These are phyloP conservation scores for Hedya salicella DNA, from an alignment of 2,888 invertebrate species.

Conservation along the genomic window DNA sequence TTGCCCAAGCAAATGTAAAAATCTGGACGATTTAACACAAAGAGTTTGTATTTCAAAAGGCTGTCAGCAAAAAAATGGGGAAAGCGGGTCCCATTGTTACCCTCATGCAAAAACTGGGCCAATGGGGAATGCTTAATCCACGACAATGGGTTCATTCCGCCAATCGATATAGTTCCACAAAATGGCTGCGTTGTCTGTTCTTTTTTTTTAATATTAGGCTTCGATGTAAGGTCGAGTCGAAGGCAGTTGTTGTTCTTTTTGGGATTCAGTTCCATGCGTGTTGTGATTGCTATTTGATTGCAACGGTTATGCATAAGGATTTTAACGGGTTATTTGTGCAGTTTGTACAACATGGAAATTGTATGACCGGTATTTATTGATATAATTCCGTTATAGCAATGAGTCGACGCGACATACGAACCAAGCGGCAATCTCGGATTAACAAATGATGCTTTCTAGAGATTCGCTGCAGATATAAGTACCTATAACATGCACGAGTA, in stretches of 20 bases:
- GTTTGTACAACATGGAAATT: background rate
- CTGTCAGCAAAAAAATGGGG: conserved; percentile 69
- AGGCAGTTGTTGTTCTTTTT: background rate
- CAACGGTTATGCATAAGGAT: background rate
- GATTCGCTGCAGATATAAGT: too few relatives aligned
- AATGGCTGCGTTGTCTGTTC: conserved; percentile 67
- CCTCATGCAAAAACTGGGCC: conserved; percentile 81
- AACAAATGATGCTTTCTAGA: too few relatives aligned
- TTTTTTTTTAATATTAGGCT: conserved; percentile 32
- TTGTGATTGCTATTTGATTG: background rate
- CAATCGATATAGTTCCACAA: conserved; percentile 80
- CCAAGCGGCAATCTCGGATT: too few relatives aligned
- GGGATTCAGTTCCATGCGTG: background rate
- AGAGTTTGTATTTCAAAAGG: conserved; percentile 72
- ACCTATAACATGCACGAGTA: too few relatives aligned
- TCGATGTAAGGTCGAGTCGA: background rate
- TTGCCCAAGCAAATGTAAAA: conserved; percentile 33
- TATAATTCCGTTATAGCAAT: background rate
- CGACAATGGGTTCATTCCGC: conserved; percentile 80
- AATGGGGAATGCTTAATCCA: conserved; percentile 73
- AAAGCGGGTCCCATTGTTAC: conserved; percentile 74
- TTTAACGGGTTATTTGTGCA: background rate
- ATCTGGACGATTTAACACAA: conserved; percentile 60
- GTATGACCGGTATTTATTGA: background rate
- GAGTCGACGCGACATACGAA: too few relatives aligned